phyloP scores from a whole-genome alignment of 2,888 invertebrate genomes.

The Acronicta leporina region DNA sequence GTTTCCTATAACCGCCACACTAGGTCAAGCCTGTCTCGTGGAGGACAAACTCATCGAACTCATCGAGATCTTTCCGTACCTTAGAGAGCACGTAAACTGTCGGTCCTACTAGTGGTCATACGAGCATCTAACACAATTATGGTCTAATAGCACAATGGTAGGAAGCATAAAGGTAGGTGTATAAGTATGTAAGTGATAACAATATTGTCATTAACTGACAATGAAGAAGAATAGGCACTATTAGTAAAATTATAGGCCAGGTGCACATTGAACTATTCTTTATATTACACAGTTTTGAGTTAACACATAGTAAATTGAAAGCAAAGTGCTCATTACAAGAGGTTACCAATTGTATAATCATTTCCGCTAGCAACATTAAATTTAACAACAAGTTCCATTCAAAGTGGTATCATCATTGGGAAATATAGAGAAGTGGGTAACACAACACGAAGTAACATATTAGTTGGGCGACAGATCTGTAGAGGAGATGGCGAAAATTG shows the following conservation, averaged over 20 bases:
- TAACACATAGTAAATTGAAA: conserved; percentile 22
- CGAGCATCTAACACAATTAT: no score
- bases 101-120: no score
- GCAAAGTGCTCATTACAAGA: conserved; percentile 42
- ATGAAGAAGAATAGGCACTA: conserved; percentile 4
- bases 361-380: conserved; percentile 55
- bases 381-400: conserved; percentile 31
- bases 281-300: conserved; percentile 33
- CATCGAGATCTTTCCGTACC: no score
- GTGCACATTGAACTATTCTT: conserved; percentile 20
- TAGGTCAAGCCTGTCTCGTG: no score
- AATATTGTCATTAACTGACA: conserved; percentile 7
- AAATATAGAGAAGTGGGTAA: conserved; percentile 21
- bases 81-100: no score
- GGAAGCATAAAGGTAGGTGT: no score
- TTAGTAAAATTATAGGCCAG: conserved; percentile 40
- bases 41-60: no score
- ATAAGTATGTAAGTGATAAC: not conserved
- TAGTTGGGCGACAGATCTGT: conserved; percentile 6
- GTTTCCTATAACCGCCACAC: no score
- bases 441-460: not conserved
- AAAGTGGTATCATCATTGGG: conserved; percentile 25
- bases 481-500: conserved; percentile 67
- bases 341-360: conserved; percentile 47
- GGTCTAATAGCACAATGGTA: not conserved